phyloP scores from a whole-genome alignment of 2,113 vertebrate genomes.

The Callipepla squamata region DNA sequence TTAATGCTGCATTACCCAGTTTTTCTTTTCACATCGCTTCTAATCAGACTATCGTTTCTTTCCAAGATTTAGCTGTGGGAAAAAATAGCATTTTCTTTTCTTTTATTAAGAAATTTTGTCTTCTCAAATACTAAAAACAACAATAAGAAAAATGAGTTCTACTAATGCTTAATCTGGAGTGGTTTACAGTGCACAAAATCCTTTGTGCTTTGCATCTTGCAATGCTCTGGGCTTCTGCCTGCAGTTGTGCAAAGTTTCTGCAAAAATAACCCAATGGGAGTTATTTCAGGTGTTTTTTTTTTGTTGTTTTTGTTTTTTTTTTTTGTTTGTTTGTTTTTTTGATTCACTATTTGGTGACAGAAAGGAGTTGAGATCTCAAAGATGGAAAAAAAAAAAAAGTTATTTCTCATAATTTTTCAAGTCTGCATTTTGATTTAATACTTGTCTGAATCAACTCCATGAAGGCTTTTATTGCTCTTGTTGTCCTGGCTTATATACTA shows the following conservation, averaged over 20 bases:
- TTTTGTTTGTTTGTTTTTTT: neutral
- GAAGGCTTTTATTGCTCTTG: neutral
- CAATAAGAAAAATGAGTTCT: neutral
- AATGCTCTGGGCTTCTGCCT: conserved; percentile 8
- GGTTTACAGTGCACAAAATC: neutral
- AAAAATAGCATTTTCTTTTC: conserved; percentile 35
- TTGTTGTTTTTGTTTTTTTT: no score
- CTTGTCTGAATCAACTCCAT: neutral
- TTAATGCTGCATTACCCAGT: conserved; percentile 44
- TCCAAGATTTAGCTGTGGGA: conserved; percentile 60
- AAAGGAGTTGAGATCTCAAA: neutral
- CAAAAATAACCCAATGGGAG: neutral
- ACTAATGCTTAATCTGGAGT: neutral
- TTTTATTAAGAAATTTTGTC: conserved; percentile 31
- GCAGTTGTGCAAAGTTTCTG: neutral
- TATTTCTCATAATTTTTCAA: neutral
- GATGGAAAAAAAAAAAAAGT: neutral
- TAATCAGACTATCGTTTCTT: conserved; percentile 44
- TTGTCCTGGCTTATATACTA: neutral
- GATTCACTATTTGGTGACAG: conserved; percentile 4
- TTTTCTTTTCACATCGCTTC: conserved; percentile 64
- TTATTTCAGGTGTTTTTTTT: neutral
- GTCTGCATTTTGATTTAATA: neutral
- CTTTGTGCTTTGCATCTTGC: conserved; percentile 7
- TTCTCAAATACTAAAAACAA: neutral